Percentiles rank a stretch among this genome's conserved stretches.
Conservation (phyloP, 1,140 invertebrate genomes). For the honey bee (Apis mellifera) region DNA sequence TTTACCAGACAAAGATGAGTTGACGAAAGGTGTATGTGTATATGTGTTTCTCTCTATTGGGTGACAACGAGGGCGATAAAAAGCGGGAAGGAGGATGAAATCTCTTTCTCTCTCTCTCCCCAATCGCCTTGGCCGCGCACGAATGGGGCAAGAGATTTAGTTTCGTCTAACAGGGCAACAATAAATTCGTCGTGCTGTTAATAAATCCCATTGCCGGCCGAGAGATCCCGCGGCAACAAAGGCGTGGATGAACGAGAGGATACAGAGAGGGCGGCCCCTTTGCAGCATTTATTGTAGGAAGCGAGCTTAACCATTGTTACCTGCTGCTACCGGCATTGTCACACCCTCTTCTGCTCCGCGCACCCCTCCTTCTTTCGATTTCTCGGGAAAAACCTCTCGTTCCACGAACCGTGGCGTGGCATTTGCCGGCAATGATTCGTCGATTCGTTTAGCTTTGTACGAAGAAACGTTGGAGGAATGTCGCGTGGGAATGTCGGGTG, state of each 20-base stretch:
- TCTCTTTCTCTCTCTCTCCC: too few relatives aligned
- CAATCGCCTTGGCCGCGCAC: constrained; percentile 3
- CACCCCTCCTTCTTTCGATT: not conserved
- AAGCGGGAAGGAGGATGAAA: not conserved
- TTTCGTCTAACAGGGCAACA: constrained; percentile 56
- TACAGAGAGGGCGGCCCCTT: constrained; percentile 52
- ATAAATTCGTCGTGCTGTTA: constrained; percentile 63
- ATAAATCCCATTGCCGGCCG: constrained; percentile 57
- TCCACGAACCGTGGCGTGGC: not conserved
- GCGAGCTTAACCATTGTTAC: constrained; percentile 63
- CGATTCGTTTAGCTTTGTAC: too few relatives aligned
- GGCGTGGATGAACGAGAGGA: constrained; percentile 52
- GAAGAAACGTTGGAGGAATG: not conserved
- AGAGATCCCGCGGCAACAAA: constrained; percentile 44
- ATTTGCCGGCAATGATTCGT: not conserved
- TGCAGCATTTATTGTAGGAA: constrained; percentile 59
- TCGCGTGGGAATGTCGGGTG: not conserved
- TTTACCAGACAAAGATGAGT: too few relatives aligned
- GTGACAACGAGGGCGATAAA: not conserved
- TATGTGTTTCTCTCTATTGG: too few relatives aligned
- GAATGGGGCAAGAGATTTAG: constrained; percentile 42
- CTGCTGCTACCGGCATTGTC: constrained; percentile 57
- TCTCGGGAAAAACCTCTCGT: not conserved
- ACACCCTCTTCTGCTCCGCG: constrained; percentile 4
- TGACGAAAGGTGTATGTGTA: too few relatives aligned